Percentiles rank a stretch among this genome's conserved stretches.
These are phyloP conservation scores for Platyrinchus mystaceus DNA, from an alignment of 2,797 vertebrate genomes.

Conservation along the genomic window DNA sequence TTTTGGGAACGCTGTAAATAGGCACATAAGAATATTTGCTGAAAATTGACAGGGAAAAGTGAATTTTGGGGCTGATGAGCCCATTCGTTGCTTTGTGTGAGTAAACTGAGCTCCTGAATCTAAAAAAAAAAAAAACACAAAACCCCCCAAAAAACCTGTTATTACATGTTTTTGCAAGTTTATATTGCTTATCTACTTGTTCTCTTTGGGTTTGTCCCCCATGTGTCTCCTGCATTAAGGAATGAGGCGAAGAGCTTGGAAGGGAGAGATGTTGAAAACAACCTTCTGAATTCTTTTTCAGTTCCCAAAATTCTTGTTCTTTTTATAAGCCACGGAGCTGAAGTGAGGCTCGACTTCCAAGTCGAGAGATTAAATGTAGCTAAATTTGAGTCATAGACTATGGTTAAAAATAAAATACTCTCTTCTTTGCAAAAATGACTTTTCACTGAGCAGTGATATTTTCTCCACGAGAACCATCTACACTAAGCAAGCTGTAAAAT, in stretches of 20 bases:
- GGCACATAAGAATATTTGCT: not conserved
- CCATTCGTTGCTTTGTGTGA: too few species aligned
- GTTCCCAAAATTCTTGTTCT: not conserved
- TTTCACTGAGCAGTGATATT: not conserved
- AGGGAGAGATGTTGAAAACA: not conserved
- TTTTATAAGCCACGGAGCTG: not conserved
- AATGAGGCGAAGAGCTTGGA: not conserved
- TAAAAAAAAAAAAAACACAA: not conserved
- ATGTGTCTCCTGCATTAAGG: not conserved
- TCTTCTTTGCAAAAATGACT: not conserved
- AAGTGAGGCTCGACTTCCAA: not conserved
- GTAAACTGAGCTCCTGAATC: not conserved
- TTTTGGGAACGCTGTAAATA: too few species aligned
- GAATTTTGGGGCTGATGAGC: not conserved
- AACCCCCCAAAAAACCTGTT: not conserved
- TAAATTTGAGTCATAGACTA: not conserved
- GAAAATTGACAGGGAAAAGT: not conserved
- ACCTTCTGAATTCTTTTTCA: not conserved
- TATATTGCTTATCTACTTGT: rapidly evolving
- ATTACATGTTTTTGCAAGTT: not conserved
- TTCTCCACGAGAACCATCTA: not conserved
- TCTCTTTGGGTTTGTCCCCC: not conserved
- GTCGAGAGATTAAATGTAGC: not conserved
- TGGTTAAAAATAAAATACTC: not conserved
- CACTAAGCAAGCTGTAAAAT: not conserved